Evolutionary conservation across 2,888 invertebrate genomes (phyloP), one percentile per base, ranked within the genome.

Genomic region (Drosophila suboccidentalis): DNA sequence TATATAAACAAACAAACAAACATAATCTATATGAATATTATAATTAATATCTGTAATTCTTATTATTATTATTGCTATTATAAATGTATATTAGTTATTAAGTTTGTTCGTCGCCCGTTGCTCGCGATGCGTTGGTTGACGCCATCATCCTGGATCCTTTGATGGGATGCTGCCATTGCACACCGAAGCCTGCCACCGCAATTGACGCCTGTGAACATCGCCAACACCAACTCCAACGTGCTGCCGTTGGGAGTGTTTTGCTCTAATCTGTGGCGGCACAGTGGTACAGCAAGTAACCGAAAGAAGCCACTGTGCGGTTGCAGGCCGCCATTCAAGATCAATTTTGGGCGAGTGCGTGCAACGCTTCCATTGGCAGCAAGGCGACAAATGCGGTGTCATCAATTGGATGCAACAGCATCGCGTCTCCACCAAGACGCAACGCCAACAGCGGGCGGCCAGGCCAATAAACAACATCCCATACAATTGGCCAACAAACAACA

Each of bases 11-110:
- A 10, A 17, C 10, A 32, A 9, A 17, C 1, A 63, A 36, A 64
- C 43, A 57, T 67, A 72, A 68, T 68, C 72, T 68, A 76, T 72
- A 72, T 60, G 22, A 72, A 76, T 63, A 75, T 65, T 76, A 36
- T 75, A 60, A 53, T 68, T 41, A 76, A 50, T 65, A 78, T 29
- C 49, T 78, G 29, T 74, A 74, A 78, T 57, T 66, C 62, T 66
- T 78, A 78, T 74, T 55, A 62, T 71, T 72, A 66, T 71, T 73
- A 68, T 67, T 75, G 71, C 71, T 70, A 76, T 65, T 70, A 61
- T 65, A 46, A 61, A 46, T 82, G 79, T 87, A 79, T 67, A 75
- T 81, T 83, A 83, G 84, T 75, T 72, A 17, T 49, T 80, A 87
- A 71, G 84, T 73, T 82, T 79, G 59, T 71, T 29, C 26, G 39